phyloP scores from a whole-genome alignment of 2,113 vertebrate species.

The Catharus fuscescens region DNA sequence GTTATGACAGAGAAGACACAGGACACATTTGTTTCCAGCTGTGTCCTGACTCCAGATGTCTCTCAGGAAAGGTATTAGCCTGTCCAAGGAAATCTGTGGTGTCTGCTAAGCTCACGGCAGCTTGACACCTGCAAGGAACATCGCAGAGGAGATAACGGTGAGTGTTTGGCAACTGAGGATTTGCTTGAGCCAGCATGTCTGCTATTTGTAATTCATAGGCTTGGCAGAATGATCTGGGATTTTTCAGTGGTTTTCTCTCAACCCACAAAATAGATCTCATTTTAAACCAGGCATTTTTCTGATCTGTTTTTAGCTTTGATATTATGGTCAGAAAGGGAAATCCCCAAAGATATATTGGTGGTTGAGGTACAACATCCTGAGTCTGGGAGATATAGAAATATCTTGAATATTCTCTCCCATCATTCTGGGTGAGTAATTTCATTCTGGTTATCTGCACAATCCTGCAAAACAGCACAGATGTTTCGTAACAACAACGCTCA shows the following conservation, averaged over 20 bases:
- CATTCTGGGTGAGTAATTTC: not conserved
- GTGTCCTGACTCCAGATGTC: not conserved
- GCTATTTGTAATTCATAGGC: conserved; percentile 73
- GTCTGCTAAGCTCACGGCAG: not conserved
- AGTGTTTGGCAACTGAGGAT: conserved; percentile 69
- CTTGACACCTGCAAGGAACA: conserved; percentile 48
- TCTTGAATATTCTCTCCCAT: not conserved
- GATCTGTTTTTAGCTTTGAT: conserved; percentile 61
- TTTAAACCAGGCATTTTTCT: conserved; percentile 60
- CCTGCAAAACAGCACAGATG: conserved; percentile 18
- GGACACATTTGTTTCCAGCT: not conserved
- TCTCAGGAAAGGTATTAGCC: conserved; percentile 45
- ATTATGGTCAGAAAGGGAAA: conserved; percentile 53
- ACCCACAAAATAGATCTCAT: conserved; percentile 62
- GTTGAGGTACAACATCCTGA: not conserved
- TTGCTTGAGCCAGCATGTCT: conserved; percentile 71
- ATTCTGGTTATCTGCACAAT: conserved; percentile 40
- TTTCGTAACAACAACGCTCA: not conserved
- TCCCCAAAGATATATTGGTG: conserved; percentile 26
- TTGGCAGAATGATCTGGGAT: conserved; percentile 73
- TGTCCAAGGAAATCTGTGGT: conserved; percentile 4
- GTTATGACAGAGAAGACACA: not conserved
- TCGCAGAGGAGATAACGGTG: conserved; percentile 59
- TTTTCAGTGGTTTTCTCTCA: conserved; percentile 77
- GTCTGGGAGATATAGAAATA: not conserved